These are phyloP conservation scores for Steinernema hermaphroditum DNA, from an alignment of 2,888 invertebrate species.

Conservation along the genomic window DNA sequence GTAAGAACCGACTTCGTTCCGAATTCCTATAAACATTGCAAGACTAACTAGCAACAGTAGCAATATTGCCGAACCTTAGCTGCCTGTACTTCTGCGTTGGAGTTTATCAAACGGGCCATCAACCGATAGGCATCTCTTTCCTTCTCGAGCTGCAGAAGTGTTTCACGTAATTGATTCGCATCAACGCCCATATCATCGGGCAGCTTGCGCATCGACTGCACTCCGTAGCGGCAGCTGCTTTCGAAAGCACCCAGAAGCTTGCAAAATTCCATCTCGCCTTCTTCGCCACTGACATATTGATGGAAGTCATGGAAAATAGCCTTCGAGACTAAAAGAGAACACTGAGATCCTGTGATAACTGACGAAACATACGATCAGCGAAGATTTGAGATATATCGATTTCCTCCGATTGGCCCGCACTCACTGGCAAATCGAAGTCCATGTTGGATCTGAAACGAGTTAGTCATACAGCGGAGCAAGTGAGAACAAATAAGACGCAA, in stretches of 20 bases:
- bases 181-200: not conserved
- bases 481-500: not conserved
- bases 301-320: slow-evolving; percentile 10
- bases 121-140: not conserved
- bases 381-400: not conserved
- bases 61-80: slow-evolving; percentile 7
- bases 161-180: not conserved
- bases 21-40: not conserved
- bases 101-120: not conserved
- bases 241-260: not conserved
- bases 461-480: not conserved
- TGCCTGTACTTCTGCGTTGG: not conserved
- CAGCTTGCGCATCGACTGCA: not conserved
- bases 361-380: not conserved
- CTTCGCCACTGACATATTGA: not conserved
- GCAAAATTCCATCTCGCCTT: not conserved
- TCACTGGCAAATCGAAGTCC: not conserved
- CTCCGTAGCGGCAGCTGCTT: not conserved
- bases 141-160: not conserved
- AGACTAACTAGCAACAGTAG: not conserved
- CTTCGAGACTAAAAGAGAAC: not conserved
- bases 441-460: not conserved
- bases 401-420: not conserved
- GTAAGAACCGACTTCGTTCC: not conserved
- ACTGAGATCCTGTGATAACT: not conserved